A percentile compares a stretch with the other conserved stretches of the same genome.
These are phyloP conservation scores for Vireo altiloquus DNA, from an alignment of 2,113 vertebrate genomes.

Conservation along the genomic window DNA sequence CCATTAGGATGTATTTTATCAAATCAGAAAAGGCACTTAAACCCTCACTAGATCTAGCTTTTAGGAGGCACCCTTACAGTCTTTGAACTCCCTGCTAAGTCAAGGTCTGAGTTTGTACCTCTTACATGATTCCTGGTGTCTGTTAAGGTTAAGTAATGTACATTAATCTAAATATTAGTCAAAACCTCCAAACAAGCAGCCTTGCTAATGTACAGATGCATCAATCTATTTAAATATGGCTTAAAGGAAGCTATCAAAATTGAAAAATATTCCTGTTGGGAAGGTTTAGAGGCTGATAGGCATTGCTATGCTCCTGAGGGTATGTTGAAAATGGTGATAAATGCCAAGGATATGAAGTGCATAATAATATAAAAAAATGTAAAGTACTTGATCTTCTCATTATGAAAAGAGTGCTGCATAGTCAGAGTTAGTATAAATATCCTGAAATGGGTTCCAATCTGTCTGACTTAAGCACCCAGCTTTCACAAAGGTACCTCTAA, in stretches of 20 bases:
- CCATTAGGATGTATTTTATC: not conserved
- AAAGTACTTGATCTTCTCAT: not conserved
- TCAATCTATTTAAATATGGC: not conserved
- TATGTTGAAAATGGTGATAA: slow-evolving; percentile 9
- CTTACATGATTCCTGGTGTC: not conserved
- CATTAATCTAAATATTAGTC: not conserved
- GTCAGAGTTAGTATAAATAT: not conserved
- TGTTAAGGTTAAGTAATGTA: not conserved
- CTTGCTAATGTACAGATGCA: not conserved
- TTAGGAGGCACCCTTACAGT: not conserved
- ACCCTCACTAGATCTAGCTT: not conserved
- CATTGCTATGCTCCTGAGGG: not conserved
- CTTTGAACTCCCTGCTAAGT: not conserved
- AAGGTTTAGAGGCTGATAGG: not conserved
- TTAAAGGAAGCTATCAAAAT: not conserved
- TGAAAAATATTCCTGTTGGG: not conserved
- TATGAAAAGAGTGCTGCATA: not conserved
- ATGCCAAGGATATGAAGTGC: not conserved
- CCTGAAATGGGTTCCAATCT: not conserved
- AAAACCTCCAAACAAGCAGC: rapidly evolving
- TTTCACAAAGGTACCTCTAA: not conserved
- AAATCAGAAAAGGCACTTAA: not conserved
- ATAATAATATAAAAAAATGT: not conserved
- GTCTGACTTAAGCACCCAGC: not conserved
- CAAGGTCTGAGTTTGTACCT: not conserved